phyloP scores from a whole-genome alignment of 2,113 vertebrate species.

The Crotalus tigris region DNA sequence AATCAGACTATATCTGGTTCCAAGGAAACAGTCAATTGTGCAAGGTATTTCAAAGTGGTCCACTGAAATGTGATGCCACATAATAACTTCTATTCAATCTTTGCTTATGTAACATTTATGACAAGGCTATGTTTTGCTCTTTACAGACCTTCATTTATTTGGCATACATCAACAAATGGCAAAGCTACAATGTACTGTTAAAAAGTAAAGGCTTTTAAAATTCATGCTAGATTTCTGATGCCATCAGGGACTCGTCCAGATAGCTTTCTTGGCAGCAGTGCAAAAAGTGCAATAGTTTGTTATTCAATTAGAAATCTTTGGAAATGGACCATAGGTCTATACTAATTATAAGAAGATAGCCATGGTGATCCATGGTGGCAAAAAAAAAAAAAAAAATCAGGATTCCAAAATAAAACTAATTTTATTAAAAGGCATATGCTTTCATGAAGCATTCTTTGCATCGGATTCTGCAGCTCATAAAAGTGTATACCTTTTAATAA shows the following conservation, averaged over 20 bases:
- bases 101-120: not conserved
- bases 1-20: constrained; percentile 17
- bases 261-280: not conserved
- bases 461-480: not conserved
- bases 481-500: not conserved
- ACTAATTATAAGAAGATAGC: not conserved
- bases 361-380: not conserved
- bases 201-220: not conserved
- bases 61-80: constrained; percentile 17
- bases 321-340: not conserved
- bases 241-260: not conserved
- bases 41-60: constrained; percentile 37
- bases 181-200: not conserved
- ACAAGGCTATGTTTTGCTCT: not conserved
- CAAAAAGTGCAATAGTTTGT: not conserved
- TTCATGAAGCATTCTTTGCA: not conserved
- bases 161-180: not conserved
- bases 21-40: not conserved
- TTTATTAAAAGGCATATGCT: not conserved
- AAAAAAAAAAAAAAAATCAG: not conserved
- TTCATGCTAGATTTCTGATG: not conserved
- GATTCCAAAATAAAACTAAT: not conserved
- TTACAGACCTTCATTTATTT: not conserved
- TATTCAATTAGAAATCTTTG: not conserved
- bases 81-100: not conserved